Evolutionary conservation across 2,888 invertebrate species (phyloP), one percentile per base, ranked within the genome.

Genomic region (Serrognathus titanus): DNA sequence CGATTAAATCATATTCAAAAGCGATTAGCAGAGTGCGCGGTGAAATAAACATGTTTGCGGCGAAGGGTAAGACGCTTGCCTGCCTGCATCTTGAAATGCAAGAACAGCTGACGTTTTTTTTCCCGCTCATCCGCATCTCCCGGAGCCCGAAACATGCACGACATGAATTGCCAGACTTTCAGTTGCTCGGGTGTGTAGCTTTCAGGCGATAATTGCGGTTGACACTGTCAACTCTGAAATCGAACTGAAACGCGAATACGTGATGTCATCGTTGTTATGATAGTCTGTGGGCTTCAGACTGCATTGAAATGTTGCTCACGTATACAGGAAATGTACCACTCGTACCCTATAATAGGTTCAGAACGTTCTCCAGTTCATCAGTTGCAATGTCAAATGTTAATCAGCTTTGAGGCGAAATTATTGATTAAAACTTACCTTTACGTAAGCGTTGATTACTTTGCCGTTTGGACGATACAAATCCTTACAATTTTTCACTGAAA

Each of bases 381-480:
- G 24, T 31, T 6, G 24, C 24, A 31, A 31, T 31, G 24, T 31
- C 24, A 31, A 31, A 31, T 31, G 24, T 31, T 31, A 31, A 31
- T 31, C 24, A 31, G 24, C 24, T 31, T 6, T 31, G 24, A 7
- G 24, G 6, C 1, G 24, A 31, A 31, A 31, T 31, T 31, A 31
- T 31, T 31, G 6, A 31, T 31, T 31, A 16, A 13, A 55, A 71
- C 79, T 78, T 69, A 88, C 90, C 82, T 91, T 92, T 20, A 91
- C 90, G 75, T 92, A 92, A 59, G 92, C 91, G 75, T 91, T 90
- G 62, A 90, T 85, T 47, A 82, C 81, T 66, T 84, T 86, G 49
- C 87, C 89, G 71, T 84, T 82, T 11, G 83, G 75, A 63, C 88
- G 81, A 66, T 85, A 83, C 61, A 92, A 80, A 72, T 90, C 90